These are phyloP conservation scores for Morpho achilles DNA, from an alignment of 2,888 invertebrate genomes.

Conservation along the genomic window DNA sequence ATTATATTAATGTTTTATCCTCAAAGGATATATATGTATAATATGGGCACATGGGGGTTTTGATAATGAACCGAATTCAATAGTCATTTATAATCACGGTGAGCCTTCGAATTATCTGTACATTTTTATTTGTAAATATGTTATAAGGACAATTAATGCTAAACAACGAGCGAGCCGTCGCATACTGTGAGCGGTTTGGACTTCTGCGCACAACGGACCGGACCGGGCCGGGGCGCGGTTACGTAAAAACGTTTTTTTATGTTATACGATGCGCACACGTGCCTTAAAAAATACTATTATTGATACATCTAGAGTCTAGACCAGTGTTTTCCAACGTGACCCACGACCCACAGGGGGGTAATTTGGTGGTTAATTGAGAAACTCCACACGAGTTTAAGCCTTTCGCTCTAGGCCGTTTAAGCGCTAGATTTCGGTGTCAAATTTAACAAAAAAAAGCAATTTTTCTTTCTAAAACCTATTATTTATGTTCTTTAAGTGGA, in stretches of 20 bases:
- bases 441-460: too few species aligned
- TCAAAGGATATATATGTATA: neutral
- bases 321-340: too few species aligned
- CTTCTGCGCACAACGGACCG: conserved; percentile 62
- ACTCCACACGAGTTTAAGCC: too few species aligned
- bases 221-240: conserved; percentile 22
- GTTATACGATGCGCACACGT: conserved; percentile 9
- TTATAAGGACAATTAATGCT: conserved; percentile 67
- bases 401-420: too few species aligned
- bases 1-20: conserved; percentile 21
- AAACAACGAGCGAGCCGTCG: conserved; percentile 66
- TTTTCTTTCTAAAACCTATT: too few species aligned
- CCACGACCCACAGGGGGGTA: too few species aligned
- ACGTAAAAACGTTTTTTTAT: conserved; percentile 21
- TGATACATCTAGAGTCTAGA: too few species aligned
- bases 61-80: conserved; percentile 46
- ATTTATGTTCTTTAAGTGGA: too few species aligned
- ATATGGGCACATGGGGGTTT: conserved; percentile 41
- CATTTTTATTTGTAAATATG: conserved; percentile 70
- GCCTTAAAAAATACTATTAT: neutral
- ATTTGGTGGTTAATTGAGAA: too few species aligned
- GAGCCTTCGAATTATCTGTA: conserved; percentile 62
- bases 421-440: too few species aligned
- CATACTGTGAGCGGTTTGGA: conserved; percentile 59
- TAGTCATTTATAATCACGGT: conserved; percentile 49